These are phyloP conservation scores for Chondrosia reniformis DNA, from an alignment of 37 sponge, comb jelly and placozoan species.

Conservation along the genomic window DNA sequence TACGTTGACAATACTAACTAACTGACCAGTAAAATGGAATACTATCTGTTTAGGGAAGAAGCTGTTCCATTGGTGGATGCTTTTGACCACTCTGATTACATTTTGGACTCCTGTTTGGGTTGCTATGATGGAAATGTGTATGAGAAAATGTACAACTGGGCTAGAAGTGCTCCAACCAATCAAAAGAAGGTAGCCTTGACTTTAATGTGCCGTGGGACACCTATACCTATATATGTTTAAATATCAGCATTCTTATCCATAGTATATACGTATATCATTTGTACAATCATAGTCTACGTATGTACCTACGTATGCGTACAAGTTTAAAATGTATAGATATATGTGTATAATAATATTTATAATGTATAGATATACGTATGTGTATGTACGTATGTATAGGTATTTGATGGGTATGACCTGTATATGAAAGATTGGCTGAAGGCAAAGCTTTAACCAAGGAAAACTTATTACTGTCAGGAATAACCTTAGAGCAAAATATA, in stretches of 20 bases:
- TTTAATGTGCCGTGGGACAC: no score
- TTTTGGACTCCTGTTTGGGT: conserved; percentile 82
- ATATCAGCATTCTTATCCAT: no score
- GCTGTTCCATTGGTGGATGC: conserved; percentile 94
- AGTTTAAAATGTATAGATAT: not conserved
- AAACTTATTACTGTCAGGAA: no score
- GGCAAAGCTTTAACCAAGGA: no score
- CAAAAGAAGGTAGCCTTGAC: conserved; percentile 45
- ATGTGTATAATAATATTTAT: not conserved
- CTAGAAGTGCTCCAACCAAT: conserved; percentile 70
- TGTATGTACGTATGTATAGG: not conserved
- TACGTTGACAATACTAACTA: no score
- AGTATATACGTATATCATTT: not conserved
- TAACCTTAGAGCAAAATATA: no score
- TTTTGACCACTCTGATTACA: conserved; percentile 76
- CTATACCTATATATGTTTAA: no score
- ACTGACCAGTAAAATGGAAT: no score
- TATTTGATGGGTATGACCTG: no score
- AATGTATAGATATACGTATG: not conserved
- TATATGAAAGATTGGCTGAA: no score
- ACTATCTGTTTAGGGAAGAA: conserved; percentile 40
- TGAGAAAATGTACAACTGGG: conserved; percentile 79
- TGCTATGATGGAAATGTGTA: conserved; percentile 95
- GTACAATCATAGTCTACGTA: not conserved
- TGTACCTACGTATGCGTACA: not conserved